phyloP scores from a whole-genome alignment of 2,113 vertebrate species.

The Eptatretus burgeri region DNA sequence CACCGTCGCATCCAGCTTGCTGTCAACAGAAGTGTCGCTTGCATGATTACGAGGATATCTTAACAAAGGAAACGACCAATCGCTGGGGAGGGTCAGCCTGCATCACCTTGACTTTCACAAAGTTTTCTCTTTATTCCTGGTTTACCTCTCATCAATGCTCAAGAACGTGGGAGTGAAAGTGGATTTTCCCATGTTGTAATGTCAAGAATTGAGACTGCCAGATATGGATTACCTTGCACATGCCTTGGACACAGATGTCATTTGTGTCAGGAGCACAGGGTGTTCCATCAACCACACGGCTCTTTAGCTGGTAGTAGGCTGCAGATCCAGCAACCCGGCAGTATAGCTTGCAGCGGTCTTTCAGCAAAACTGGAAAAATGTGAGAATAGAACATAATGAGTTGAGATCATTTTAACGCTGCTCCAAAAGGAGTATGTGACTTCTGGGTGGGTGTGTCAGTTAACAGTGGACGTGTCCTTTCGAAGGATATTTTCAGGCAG shows the following conservation, averaged over 20 bases:
- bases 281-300: slow-evolving; percentile 61
- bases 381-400: too few relatives aligned
- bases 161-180: too few relatives aligned
- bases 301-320: slow-evolving; percentile 70
- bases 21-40: slow-evolving; percentile 12
- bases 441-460: not conserved
- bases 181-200: too few relatives aligned
- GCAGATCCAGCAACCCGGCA: slow-evolving; percentile 62
- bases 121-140: too few relatives aligned
- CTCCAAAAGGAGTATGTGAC: not conserved
- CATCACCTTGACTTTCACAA: too few relatives aligned
- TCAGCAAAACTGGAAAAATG: slow-evolving; percentile 39
- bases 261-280: slow-evolving; percentile 55
- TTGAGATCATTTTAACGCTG: too few relatives aligned
- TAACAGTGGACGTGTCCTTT: not conserved
- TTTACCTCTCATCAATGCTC: too few relatives aligned
- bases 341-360: slow-evolving; percentile 93
- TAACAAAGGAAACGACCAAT: too few relatives aligned
- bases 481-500: too few relatives aligned
- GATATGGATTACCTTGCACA: slow-evolving; percentile 40
- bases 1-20: slow-evolving; percentile 87
- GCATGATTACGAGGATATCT: too few relatives aligned
- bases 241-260: slow-evolving; percentile 89
- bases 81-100: too few relatives aligned
- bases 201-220: too few relatives aligned